Conservation (phyloP, 2,797 vertebrate genomes). For the Rallus crepitans region DNA sequence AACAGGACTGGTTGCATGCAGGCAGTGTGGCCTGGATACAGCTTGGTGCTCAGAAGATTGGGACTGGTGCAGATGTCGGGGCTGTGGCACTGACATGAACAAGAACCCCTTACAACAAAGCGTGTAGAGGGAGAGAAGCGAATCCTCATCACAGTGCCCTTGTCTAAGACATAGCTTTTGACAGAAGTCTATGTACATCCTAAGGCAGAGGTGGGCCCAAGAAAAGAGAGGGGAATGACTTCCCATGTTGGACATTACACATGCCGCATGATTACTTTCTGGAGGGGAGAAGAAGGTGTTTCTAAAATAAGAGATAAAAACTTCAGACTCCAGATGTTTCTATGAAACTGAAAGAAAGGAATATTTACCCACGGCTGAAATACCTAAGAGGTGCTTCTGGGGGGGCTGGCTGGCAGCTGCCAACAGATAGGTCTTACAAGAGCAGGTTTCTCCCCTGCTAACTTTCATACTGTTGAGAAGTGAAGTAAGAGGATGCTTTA, state of each 20-base stretch:
- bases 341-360: background rate
- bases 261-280: background rate
- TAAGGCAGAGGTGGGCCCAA: background rate
- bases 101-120: background rate
- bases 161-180: background rate
- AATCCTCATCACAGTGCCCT: background rate
- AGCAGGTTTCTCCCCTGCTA: background rate
- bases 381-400: background rate
- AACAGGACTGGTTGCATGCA: background rate
- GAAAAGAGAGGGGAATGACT: background rate
- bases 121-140: background rate
- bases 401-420: background rate
- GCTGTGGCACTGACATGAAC: background rate
- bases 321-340: background rate
- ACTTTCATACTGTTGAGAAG: background rate
- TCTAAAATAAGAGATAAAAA: slow-evolving; percentile 5
- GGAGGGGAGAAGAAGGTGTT: background rate
- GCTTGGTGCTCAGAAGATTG: background rate
- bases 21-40: background rate
- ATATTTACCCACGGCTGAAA: background rate
- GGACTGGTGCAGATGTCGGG: background rate
- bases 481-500: slow-evolving; percentile 67
- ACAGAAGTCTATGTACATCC: background rate
- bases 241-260: background rate
- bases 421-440: background rate